phyloP scores from a whole-genome alignment of 2,888 invertebrate genomes.

The Stenichneumon culpator region DNA sequence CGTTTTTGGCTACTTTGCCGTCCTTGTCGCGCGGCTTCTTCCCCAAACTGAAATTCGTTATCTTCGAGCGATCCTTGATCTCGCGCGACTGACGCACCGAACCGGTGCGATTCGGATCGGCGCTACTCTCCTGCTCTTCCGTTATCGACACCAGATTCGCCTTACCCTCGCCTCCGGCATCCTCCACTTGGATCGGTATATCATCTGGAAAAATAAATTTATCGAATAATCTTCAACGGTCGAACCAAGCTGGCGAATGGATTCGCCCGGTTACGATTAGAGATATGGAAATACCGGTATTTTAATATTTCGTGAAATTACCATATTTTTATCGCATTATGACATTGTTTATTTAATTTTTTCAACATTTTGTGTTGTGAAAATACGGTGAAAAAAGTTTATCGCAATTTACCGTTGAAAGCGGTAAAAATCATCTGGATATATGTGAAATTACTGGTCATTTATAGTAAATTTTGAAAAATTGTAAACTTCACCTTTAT shows the following conservation, averaged over 20 bases:
- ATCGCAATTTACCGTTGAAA: too few relatives aligned
- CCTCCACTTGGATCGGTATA: constrained; percentile 93
- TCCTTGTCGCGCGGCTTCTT: constrained; percentile 86
- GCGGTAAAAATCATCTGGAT: too few relatives aligned
- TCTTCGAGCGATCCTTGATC: constrained; percentile 88
- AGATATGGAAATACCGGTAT: too few relatives aligned
- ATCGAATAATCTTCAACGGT: not conserved
- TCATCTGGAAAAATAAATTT: constrained; percentile 89
- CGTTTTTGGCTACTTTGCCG: constrained; percentile 80
- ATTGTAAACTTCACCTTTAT: too few relatives aligned
- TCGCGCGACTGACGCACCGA: constrained; percentile 86
- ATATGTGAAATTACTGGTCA: too few relatives aligned
- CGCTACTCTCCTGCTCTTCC: constrained; percentile 88
- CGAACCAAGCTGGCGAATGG: not conserved
- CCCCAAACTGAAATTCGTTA: constrained; percentile 88
- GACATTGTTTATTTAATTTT: too few relatives aligned
- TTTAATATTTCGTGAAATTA: too few relatives aligned
- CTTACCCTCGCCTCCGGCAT: constrained; percentile 86
- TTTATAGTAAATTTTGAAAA: too few relatives aligned
- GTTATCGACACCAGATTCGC: constrained; percentile 89
- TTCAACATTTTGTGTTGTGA: too few relatives aligned
- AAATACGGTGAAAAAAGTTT: too few relatives aligned
- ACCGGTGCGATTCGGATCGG: constrained; percentile 85
- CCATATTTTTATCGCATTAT: too few relatives aligned
- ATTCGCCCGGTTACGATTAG: not conserved